Base-by-base conservation (phyloP, 1,140 invertebrate genomes). In the Drosophila willistoni region DNA sequence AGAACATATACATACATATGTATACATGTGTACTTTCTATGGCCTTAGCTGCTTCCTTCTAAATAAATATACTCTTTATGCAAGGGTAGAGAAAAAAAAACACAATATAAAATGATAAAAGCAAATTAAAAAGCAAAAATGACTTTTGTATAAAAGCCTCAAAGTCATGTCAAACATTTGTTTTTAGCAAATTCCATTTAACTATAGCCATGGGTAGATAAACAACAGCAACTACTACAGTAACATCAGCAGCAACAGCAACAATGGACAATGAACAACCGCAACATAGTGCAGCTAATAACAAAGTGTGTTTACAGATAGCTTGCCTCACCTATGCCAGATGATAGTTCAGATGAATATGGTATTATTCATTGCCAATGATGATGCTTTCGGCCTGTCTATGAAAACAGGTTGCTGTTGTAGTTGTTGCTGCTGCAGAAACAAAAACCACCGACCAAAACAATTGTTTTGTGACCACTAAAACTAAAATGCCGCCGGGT, bases 181-280 rank as follows among this genome's bases (percentile, higher is more conserved):
- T 87, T 85, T 85, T 73, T 82, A 85, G 86, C 79, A 75, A 85
- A 82, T 79, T 85, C 61, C 64, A 78, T 85, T 86, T 85, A 86
- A 86, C 83, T 65, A 67, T 61, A 22, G 81, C 82, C 71, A 41
- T 47, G 42, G 64, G 75, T 66, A 60, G 72, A 68, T 66, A 25
- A 71, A 67, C 76, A 83, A 70, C 67, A 81, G 64, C 34, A 72
- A 64, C 51, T 63, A 56, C 60, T 61, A 77, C 55, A 71, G 56
- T 36, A 25, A 7, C 56, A 56, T 65, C 9, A 12, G 44, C 44
- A 60, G 19, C 59, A 61, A n/a, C 57, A 60, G 7, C 34, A 60
- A 60, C 25, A 60, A 59, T 57, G 56, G 36, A 51, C 44, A 51
- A 22, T 51, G 44, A 51, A 76, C 73, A 76, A 76, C 72, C 73